A percentile compares a stretch with the other conserved stretches of the same genome.
Evolutionary conservation across 2,113 vertebrate genomes (phyloP).

Genomic region (Serinus canaria): DNA sequence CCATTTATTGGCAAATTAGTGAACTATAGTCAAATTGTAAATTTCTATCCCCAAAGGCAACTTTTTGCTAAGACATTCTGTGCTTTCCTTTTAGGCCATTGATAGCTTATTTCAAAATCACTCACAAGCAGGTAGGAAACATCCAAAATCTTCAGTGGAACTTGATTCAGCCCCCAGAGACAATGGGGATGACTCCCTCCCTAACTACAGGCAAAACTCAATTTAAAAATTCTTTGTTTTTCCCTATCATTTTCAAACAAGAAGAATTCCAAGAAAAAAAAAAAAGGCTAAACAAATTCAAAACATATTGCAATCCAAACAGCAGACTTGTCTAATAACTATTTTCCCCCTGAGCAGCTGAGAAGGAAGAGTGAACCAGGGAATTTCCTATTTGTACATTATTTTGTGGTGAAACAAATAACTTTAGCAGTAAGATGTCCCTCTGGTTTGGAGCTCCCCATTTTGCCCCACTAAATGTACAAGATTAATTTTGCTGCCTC

Average conservation of each 20-base stretch:
- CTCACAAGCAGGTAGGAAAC: neutral
- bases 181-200: fast-evolving
- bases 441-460: neutral
- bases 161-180: neutral
- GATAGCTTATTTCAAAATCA: neutral
- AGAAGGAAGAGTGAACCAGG: neutral
- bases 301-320: neutral
- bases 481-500: constrained; percentile 50
- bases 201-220: neutral
- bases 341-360: neutral
- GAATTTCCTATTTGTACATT: neutral
- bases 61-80: neutral
- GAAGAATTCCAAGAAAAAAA: neutral
- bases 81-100: neutral
- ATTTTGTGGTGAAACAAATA: neutral
- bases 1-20: neutral
- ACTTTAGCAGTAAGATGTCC: neutral
- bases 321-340: neutral
- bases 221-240: neutral
- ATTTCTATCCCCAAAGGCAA: neutral
- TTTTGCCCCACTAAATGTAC: neutral
- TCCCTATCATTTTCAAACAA: neutral
- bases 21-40: neutral
- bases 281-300: neutral
- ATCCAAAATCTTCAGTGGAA: neutral